These are phyloP conservation scores for Drosophila formosana DNA, from an alignment of 2,888 invertebrate genomes.

Conservation along the genomic window DNA sequence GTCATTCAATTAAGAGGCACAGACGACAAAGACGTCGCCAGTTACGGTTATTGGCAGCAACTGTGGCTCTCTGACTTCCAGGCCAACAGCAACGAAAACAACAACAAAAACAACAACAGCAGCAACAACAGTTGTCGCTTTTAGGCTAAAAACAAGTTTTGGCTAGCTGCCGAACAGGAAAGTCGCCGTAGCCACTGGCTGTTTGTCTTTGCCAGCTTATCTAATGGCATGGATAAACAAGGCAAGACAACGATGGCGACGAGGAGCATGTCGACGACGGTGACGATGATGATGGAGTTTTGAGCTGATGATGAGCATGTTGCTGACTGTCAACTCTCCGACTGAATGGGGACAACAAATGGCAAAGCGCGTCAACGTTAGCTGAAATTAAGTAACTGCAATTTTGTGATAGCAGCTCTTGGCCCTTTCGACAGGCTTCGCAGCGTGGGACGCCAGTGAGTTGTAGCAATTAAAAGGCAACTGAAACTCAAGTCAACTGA, in stretches of 20 bases:
- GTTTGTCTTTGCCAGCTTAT: slow-evolving; percentile 77
- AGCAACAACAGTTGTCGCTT: slow-evolving; percentile 18
- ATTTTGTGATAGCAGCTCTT: slow-evolving; percentile 62
- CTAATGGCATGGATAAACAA: slow-evolving; percentile 79
- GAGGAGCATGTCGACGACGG: slow-evolving; percentile 10
- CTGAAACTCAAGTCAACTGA: slow-evolving; percentile 45
- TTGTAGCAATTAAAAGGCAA: slow-evolving; percentile 29
- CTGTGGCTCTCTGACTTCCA: slow-evolving; percentile 24
- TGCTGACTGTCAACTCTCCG: slow-evolving; percentile 13
- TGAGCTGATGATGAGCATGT: slow-evolving; percentile 1
- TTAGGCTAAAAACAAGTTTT: slow-evolving; percentile 72
- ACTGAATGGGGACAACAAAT: slow-evolving; percentile 53
- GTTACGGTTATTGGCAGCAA: slow-evolving; percentile 43
- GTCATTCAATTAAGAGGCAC: slow-evolving; percentile 75
- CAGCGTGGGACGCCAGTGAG: slow-evolving; percentile 2
- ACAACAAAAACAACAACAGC: slow-evolving; percentile 2
- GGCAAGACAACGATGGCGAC: slow-evolving; percentile 55
- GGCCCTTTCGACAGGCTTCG: slow-evolving; percentile 3
- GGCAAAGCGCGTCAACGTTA: slow-evolving; percentile 76
- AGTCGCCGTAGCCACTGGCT: slow-evolving; percentile 60
- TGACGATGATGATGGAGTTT: slow-evolving; percentile 19
- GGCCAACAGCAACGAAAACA: slow-evolving; percentile 40
- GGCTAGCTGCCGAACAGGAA: slow-evolving; percentile 55
- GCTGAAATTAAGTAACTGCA: slow-evolving; percentile 78
- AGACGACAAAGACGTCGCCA: slow-evolving; percentile 39